A percentile compares a stretch with the other conserved stretches of the same genome.
phyloP scores from a whole-genome alignment of 2,888 invertebrate species.

The Habroteleia sp. region DNA sequence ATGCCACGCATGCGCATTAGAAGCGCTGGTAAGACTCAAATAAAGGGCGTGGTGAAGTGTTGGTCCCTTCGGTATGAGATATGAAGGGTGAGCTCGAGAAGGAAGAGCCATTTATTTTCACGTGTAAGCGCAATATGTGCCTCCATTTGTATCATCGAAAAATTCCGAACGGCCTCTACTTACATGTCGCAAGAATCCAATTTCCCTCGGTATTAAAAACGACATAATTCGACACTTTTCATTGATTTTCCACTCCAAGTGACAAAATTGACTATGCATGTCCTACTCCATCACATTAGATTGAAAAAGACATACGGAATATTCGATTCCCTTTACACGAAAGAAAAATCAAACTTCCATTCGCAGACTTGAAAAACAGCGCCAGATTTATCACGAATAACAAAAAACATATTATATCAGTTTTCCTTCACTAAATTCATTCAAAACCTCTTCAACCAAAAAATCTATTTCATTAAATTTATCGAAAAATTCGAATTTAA shows the following conservation, averaged over 20 bases:
- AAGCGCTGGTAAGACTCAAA: conserved; percentile 50
- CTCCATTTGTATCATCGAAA: conserved; percentile 46
- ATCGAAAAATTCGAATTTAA: too few species aligned
- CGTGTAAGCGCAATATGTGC: conserved; percentile 66
- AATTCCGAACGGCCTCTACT: conserved; percentile 31
- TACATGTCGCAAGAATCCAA: conserved; percentile 33
- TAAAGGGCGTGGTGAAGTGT: conserved; percentile 61
- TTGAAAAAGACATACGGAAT: conserved; percentile 3
- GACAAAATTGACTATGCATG: background rate
- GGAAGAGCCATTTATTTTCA: conserved; percentile 66
- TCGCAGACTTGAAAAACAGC: too few species aligned
- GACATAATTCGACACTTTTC: conserved; percentile 7
- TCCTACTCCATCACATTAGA: conserved; percentile 4
- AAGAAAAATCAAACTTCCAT: too few species aligned
- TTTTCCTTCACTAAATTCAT: too few species aligned
- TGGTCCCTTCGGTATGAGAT: conserved; percentile 58
- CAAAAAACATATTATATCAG: too few species aligned
- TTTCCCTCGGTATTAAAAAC: conserved; percentile 20
- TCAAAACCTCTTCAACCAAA: too few species aligned
- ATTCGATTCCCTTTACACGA: too few species aligned
- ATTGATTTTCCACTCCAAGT: conserved; percentile 3
- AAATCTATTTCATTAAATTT: too few species aligned
- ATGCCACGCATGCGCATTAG: conserved; percentile 49
- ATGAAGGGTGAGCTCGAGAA: conserved; percentile 50
- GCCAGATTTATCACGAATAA: too few species aligned